phyloP scores from a whole-genome alignment of 2,113 vertebrate species.

The Triplophysa rosa region DNA sequence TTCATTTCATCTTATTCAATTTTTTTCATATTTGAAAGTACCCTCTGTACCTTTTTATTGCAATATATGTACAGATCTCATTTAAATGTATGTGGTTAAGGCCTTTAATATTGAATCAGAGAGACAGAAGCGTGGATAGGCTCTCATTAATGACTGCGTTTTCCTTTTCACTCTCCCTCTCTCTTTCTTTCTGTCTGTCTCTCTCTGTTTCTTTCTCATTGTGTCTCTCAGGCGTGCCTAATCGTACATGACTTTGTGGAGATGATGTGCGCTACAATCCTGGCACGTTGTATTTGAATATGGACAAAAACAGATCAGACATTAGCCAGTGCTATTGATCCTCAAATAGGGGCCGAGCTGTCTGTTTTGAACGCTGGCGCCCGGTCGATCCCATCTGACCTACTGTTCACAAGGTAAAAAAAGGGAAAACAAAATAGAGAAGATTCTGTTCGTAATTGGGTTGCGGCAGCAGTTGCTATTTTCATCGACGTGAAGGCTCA shows the following conservation, averaged over 20 bases:
- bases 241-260: constrained; percentile 67
- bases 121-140: constrained; percentile 34
- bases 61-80: constrained; percentile 46
- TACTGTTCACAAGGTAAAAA: constrained; percentile 63
- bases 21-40: constrained; percentile 65
- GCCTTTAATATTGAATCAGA: constrained; percentile 50
- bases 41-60: constrained; percentile 53
- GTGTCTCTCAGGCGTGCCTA: constrained; percentile 58
- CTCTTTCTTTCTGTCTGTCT: constrained; percentile 38
- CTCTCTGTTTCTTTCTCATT: constrained; percentile 44
- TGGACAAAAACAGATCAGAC: constrained; percentile 67
- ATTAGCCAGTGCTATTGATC: constrained; percentile 75
- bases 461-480: constrained; percentile 52
- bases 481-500: constrained; percentile 47
- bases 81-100: constrained; percentile 43
- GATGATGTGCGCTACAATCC: constrained; percentile 61
- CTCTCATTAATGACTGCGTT: constrained; percentile 58
- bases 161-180: constrained; percentile 45
- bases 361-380: constrained; percentile 56
- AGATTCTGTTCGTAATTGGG: constrained; percentile 53
- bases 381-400: constrained; percentile 70
- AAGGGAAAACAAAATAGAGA: constrained; percentile 52
- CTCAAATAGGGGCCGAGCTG: constrained; percentile 66
- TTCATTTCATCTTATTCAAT: constrained; percentile 66
- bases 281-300: constrained; percentile 69